Percentiles rank a stretch among this genome's conserved stretches.
phyloP scores from a whole-genome alignment of 92 coral and sea anemone species.

The Anthopleura xanthogrammica region DNA sequence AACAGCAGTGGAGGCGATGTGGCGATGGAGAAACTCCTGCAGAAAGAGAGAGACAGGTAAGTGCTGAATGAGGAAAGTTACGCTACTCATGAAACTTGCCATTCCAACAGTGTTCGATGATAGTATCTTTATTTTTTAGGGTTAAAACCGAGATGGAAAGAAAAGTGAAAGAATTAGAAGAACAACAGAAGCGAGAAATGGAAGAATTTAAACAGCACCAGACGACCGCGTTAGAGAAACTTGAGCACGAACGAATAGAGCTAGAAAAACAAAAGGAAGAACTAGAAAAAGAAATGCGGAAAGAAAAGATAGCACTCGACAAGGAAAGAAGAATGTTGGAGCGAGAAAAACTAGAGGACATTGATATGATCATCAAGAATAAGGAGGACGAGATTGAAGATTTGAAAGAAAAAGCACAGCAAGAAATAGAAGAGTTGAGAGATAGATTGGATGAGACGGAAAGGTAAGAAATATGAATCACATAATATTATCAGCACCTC shows the following conservation, averaged over 20 bases:
- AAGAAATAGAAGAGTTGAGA: slow-evolving; percentile 85
- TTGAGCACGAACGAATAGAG: slow-evolving; percentile 73
- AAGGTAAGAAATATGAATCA: slow-evolving; percentile 47
- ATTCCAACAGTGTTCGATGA: no score
- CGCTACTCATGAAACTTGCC: no score
- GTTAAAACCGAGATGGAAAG: slow-evolving; percentile 77
- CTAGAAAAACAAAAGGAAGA: slow-evolving; percentile 82
- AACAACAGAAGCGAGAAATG: slow-evolving; percentile 61
- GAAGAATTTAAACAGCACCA: slow-evolving; percentile 73
- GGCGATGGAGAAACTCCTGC: slow-evolving; percentile 50
- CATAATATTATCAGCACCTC: no score
- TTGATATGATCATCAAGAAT: slow-evolving; percentile 77
- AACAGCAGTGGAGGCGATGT: slow-evolving; percentile 18
- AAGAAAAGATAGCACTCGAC: slow-evolving; percentile 77
- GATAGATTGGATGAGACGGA: slow-evolving; percentile 89
- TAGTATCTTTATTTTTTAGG: slow-evolving; percentile 22
- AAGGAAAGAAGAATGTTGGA: slow-evolving; percentile 80
- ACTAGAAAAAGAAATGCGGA: slow-evolving; percentile 72
- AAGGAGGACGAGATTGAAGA: slow-evolving; percentile 87
- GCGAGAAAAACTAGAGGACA: slow-evolving; percentile 87
- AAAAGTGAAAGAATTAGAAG: slow-evolving; percentile 70
- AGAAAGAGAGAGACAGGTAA: slow-evolving; percentile 70
- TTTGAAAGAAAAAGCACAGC: slow-evolving; percentile 91
- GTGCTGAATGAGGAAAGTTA: background rate
- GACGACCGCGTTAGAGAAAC: slow-evolving; percentile 53